phyloP scores from a whole-genome alignment of 2,797 vertebrate genomes.

The Sylvilagus floridanus region DNA sequence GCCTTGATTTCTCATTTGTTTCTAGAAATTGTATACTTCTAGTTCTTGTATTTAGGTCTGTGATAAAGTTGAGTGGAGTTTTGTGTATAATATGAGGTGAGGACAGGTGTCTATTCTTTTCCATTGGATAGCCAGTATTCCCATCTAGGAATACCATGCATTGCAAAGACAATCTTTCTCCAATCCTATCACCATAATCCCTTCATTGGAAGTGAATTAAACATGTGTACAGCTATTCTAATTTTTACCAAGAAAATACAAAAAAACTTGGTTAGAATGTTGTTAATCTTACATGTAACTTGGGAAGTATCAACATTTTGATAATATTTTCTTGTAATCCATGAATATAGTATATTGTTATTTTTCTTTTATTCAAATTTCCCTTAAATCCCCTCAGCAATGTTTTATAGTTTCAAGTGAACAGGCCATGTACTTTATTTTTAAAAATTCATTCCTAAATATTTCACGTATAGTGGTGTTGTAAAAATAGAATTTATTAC shows the following conservation, averaged over 20 bases:
- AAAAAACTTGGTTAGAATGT: background rate
- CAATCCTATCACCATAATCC: background rate
- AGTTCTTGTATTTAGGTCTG: background rate
- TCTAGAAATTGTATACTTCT: background rate
- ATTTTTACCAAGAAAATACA: background rate
- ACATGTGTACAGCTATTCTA: background rate
- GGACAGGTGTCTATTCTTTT: background rate
- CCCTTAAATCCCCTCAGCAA: background rate
- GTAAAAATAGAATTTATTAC: background rate
- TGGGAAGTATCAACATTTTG: background rate
- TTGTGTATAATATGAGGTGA: background rate
- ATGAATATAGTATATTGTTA: background rate
- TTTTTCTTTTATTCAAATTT: background rate
- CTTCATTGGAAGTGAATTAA: slow-evolving; percentile 9
- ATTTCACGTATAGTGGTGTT: background rate
- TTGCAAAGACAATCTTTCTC: background rate
- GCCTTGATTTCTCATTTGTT: background rate
- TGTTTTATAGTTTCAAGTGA: background rate
- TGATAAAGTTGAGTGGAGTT: background rate
- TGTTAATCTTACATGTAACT: slow-evolving; percentile 27
- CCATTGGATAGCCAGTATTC: background rate
- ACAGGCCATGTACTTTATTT: background rate
- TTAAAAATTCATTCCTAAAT: background rate
- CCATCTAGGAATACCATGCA: background rate
- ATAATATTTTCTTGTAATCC: background rate